phyloP scores from a whole-genome alignment of 2,888 invertebrate genomes.

The Drymonia ruficornis region DNA sequence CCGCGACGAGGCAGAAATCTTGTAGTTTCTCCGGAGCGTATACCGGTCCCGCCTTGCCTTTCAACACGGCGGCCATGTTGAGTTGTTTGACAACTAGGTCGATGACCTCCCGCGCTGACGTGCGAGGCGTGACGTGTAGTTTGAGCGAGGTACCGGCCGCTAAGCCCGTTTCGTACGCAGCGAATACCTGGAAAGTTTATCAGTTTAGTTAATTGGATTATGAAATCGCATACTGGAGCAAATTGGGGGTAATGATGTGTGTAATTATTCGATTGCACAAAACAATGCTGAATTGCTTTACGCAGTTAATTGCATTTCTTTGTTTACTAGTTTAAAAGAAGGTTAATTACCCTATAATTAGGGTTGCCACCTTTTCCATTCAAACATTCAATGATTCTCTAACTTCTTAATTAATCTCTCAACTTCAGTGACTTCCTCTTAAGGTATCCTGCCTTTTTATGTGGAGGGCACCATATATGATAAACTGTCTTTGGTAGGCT shows the following conservation, averaged over 20 bases:
- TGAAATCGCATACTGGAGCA: not conserved
- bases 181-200: constrained; percentile 90
- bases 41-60: constrained; percentile 93
- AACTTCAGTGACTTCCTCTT: too few species aligned
- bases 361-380: too few species aligned
- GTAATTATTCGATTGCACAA: not conserved
- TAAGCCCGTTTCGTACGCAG: constrained; percentile 97
- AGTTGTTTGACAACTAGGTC: constrained; percentile 98
- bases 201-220: not conserved
- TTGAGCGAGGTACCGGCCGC: constrained; percentile 97
- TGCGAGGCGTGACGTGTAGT: constrained; percentile 95
- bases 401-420: too few species aligned
- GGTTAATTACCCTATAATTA: too few species aligned
- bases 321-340: too few species aligned
- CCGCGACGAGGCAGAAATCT: constrained; percentile 97
- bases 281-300: not conserved
- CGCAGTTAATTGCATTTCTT: too few species aligned
- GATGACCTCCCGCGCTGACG: constrained; percentile 97
- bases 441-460: too few species aligned
- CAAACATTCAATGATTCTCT: too few species aligned
- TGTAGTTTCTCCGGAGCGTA: constrained; percentile 92
- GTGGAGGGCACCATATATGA: too few species aligned
- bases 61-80: constrained; percentile 95
- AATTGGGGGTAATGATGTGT: not conserved
- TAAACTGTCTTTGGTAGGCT: too few species aligned